Evolutionary conservation across 2,888 invertebrate genomes (phyloP).

Genomic region (Patella pellucida): DNA sequence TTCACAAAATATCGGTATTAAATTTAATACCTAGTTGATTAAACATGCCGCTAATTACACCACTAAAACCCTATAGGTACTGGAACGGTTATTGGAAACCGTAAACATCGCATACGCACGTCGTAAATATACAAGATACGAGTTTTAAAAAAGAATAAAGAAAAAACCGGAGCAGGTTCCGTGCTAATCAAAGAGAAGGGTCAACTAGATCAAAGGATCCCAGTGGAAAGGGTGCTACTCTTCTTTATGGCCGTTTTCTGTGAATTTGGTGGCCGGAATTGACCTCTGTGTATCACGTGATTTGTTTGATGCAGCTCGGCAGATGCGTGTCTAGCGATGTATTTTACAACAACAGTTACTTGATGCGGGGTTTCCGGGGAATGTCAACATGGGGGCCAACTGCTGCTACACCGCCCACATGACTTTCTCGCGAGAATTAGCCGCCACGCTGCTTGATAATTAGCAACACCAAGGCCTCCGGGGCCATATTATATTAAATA

Average conservation of each 20-base stretch:
- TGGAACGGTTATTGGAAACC: no score
- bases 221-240: not conserved
- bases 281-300: slow-evolving; percentile 6
- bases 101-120: no score
- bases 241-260: not conserved
- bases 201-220: no score
- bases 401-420: slow-evolving; percentile 4
- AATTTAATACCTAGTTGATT: no score
- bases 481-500: not conserved
- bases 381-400: slow-evolving; percentile 9
- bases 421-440: not conserved
- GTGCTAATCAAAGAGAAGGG: no score
- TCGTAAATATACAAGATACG: no score
- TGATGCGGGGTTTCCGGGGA: slow-evolving; percentile 4
- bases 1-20: no score
- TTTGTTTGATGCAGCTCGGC: not conserved
- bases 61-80: no score
- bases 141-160: no score
- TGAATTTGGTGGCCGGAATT: slow-evolving; percentile 7
- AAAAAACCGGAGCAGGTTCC: no score
- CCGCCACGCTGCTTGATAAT: not conserved
- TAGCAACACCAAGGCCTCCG: not conserved
- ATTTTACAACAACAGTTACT: not conserved
- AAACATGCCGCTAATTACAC: no score
- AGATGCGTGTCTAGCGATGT: not conserved